These are phyloP conservation scores for Zonotrichia leucophrys DNA, from an alignment of 2,113 vertebrate species.

Conservation along the genomic window DNA sequence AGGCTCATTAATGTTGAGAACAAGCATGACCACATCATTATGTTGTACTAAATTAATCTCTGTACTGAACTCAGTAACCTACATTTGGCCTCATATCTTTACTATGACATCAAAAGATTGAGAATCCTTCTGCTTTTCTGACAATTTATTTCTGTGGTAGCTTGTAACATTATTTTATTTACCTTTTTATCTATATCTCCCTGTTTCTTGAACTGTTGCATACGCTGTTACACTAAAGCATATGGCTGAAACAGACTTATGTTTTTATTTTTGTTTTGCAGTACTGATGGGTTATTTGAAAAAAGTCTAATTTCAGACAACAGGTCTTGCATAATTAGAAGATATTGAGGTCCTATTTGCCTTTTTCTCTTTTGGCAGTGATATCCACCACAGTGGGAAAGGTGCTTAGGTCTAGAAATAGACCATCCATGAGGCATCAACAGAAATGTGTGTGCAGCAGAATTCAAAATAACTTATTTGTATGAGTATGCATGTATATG, in stretches of 20 bases:
- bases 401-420: not conserved
- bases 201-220: not conserved
- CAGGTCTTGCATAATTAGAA: not conserved
- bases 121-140: not conserved
- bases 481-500: not conserved
- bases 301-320: not conserved
- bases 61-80: not conserved
- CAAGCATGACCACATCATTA: not conserved
- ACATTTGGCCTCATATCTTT: not conserved
- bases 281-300: not conserved
- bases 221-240: not conserved
- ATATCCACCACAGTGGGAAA: not conserved
- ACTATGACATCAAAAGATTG: not conserved
- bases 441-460: not conserved
- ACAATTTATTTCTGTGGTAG: not conserved
- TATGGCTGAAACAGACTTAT: not conserved
- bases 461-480: not conserved
- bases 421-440: not conserved
- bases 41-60: not conserved
- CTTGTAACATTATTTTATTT: not conserved
- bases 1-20: not conserved
- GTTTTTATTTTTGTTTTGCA: not conserved
- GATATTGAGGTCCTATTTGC: not conserved
- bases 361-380: not conserved
- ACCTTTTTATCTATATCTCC: not conserved